These are phyloP conservation scores for Goniozus legneri DNA, from an alignment of 1,140 invertebrate genomes.

Conservation along the genomic window DNA sequence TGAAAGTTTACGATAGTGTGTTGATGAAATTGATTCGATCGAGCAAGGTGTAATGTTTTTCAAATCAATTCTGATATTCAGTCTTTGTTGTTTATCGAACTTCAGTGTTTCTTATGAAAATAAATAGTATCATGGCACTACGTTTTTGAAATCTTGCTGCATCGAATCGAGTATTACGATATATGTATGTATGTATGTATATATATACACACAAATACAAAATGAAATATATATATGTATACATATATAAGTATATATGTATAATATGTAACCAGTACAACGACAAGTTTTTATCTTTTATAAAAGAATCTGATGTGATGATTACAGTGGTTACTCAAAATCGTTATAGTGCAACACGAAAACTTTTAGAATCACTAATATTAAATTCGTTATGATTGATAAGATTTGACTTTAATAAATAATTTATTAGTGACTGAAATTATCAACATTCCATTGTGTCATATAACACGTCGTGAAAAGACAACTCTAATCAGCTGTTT, in stretches of 20 bases:
- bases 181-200: slow-evolving; percentile 9
- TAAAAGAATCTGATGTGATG: slow-evolving; percentile 24
- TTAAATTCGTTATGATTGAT: too few relatives aligned
- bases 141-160: slow-evolving; percentile 12
- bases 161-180: slow-evolving; percentile 15
- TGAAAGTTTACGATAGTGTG: neutral
- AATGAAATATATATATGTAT: too few relatives aligned
- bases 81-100: neutral
- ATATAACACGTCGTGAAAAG: too few relatives aligned
- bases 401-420: too few relatives aligned
- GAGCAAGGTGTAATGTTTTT: slow-evolving; percentile 4
- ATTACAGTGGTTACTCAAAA: slow-evolving; percentile 20
- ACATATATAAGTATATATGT: slow-evolving; percentile 7
- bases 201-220: too few relatives aligned
- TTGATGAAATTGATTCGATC: slow-evolving; percentile 12
- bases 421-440: too few relatives aligned
- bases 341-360: slow-evolving; percentile 18
- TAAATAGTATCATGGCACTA: too few relatives aligned
- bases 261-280: slow-evolving; percentile 26
- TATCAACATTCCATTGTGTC: too few relatives aligned
- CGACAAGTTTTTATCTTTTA: slow-evolving; percentile 34
- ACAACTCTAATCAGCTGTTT: too few relatives aligned
- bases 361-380: too few relatives aligned
- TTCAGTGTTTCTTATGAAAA: neutral
- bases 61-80: too few relatives aligned